Conservation (phyloP, 1,140 invertebrate species). For the Leptestheria dahalacensis region DNA sequence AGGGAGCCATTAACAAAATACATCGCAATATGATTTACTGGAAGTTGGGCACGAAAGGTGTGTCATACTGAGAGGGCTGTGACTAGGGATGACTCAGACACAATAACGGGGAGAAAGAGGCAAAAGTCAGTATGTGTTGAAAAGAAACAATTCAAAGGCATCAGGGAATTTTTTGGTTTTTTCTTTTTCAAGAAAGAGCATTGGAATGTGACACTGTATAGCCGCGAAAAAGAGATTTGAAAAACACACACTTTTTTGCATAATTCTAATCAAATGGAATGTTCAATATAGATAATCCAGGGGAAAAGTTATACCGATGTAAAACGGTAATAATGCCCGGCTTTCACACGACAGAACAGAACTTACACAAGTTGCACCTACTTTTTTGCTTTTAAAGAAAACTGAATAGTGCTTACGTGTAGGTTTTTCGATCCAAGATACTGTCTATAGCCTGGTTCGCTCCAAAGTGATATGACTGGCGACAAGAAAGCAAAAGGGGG, state of each 20-base stretch:
- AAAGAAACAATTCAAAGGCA: background rate
- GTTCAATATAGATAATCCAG: too few species aligned
- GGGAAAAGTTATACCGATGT: too few species aligned
- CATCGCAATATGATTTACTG: too few species aligned
- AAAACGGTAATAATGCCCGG: too few species aligned
- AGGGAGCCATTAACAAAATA: too few species aligned
- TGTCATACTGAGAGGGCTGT: background rate
- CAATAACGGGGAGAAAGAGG: background rate
- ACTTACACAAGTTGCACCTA: background rate
- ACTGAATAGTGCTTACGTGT: background rate
- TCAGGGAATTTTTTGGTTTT: background rate
- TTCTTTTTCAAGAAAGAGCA: too few species aligned
- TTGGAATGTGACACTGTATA: background rate
- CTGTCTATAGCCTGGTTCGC: background rate
- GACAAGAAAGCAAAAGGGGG: background rate
- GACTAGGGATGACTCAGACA: constrained; percentile 13
- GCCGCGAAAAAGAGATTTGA: background rate
- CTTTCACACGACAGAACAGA: too few species aligned
- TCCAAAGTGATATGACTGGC: background rate
- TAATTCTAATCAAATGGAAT: background rate
- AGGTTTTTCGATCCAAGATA: background rate
- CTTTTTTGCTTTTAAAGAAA: background rate
- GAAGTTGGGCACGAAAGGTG: too few species aligned
- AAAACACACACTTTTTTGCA: background rate
- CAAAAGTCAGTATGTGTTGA: background rate